These are phyloP conservation scores for Vespertilio murinus DNA, from an alignment of 2,797 vertebrate genomes.

Conservation along the genomic window DNA sequence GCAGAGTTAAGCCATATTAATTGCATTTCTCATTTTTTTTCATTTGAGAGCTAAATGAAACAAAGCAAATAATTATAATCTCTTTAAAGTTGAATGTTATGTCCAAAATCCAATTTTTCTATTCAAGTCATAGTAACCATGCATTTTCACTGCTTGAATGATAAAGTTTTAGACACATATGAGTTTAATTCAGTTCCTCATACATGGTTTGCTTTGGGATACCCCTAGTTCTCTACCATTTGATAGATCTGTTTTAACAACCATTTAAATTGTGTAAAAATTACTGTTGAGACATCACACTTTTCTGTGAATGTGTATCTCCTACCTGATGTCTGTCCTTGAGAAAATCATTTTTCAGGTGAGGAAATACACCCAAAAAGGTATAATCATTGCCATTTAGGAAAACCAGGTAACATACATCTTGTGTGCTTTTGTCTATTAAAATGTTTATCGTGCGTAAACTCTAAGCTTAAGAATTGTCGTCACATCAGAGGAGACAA, in stretches of 20 bases:
- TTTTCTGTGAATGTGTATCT: background rate
- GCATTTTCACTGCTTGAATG: constrained; percentile 33
- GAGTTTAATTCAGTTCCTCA: constrained; percentile 32
- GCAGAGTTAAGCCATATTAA: constrained; percentile 75
- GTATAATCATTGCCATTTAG: background rate
- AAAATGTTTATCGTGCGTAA: background rate
- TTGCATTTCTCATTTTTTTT: constrained; percentile 74
- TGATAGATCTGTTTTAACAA: constrained; percentile 38
- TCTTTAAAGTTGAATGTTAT: constrained; percentile 48
- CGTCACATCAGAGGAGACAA: no score
- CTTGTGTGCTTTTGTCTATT: background rate
- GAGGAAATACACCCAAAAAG: background rate
- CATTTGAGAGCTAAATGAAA: constrained; percentile 65
- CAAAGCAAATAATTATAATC: constrained; percentile 58
- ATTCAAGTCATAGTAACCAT: constrained; percentile 55
- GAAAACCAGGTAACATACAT: background rate
- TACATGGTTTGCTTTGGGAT: background rate
- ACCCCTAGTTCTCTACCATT: background rate
- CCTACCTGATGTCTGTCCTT: background rate
- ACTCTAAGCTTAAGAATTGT: background rate
- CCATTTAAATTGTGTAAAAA: background rate
- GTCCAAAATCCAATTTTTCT: constrained; percentile 22
- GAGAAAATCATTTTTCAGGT: constrained; percentile 27
- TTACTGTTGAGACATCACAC: background rate
- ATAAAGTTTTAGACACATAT: constrained; percentile 14